A percentile compares a stretch with the other conserved stretches of the same genome.
These are phyloP conservation scores for Lepidostoma basale DNA, from an alignment of 1,140 invertebrate species.

Conservation along the genomic window DNA sequence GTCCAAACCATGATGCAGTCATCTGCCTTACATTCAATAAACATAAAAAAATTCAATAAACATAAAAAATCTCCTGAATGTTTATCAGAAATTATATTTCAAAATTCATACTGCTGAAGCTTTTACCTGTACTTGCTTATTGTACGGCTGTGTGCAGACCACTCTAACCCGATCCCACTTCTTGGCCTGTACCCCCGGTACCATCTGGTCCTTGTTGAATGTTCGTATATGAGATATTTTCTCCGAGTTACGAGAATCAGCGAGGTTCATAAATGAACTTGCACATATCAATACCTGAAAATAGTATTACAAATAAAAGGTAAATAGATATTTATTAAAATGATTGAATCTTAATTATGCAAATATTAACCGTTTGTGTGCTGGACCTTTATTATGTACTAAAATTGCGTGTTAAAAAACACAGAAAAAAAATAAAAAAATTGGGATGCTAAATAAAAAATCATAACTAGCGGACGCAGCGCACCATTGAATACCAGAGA, in stretches of 20 bases:
- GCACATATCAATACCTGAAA: conserved; percentile 74
- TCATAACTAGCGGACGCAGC: no score
- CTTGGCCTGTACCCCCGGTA: conserved; percentile 61
- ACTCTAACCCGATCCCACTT: conserved; percentile 86
- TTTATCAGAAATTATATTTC: no score
- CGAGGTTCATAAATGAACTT: conserved; percentile 79
- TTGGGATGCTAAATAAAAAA: neutral
- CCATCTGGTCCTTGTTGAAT: conserved; percentile 71
- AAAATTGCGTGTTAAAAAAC: no score
- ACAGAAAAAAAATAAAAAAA: no score
- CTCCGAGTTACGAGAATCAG: conserved; percentile 70
- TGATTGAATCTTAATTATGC: no score
- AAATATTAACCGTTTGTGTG: conserved; percentile 1
- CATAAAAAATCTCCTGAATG: no score
- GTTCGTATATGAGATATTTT: conserved; percentile 75
- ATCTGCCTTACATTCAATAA: no score
- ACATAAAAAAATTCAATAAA: neutral
- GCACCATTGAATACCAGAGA: no score
- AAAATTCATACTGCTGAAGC: no score
- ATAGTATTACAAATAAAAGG: conserved; percentile 33
- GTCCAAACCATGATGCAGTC: no score
- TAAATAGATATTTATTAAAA: neutral
- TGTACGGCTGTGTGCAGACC: conserved; percentile 87
- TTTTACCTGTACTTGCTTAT: conserved; percentile 70
- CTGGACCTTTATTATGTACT: no score